Conservation (phyloP, 2,888 invertebrate genomes). For the Tiliacea aurago region DNA sequence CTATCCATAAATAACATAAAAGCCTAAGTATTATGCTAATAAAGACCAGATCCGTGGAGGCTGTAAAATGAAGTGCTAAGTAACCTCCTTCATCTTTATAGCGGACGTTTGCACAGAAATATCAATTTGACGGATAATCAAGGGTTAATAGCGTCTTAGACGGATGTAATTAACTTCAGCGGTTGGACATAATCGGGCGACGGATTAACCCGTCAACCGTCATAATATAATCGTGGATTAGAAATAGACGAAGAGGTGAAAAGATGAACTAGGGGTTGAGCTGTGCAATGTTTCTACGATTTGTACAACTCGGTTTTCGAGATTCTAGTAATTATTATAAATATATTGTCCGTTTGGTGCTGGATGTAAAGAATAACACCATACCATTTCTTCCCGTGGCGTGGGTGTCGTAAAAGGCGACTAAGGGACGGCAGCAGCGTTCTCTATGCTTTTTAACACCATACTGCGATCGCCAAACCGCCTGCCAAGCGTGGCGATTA, state of each 20-base stretch:
- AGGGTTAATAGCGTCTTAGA: constrained; percentile 59
- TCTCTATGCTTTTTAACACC: too few relatives aligned
- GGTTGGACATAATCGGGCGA: constrained; percentile 68
- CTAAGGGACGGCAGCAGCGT: too few relatives aligned
- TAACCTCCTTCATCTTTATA: constrained; percentile 50
- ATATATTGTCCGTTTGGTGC: too few relatives aligned
- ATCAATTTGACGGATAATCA: constrained; percentile 69
- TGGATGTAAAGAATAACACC: too few relatives aligned
- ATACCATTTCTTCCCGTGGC: too few relatives aligned
- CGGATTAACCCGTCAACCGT: constrained; percentile 71
- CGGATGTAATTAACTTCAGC: constrained; percentile 73
- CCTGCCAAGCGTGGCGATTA: too few relatives aligned
- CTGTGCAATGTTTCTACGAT: not conserved
- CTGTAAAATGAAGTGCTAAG: constrained; percentile 53
- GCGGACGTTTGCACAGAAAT: constrained; percentile 59
- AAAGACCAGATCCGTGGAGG: constrained; percentile 47
- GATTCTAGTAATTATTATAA: too few relatives aligned
- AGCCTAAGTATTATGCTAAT: constrained; percentile 48
- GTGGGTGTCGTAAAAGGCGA: too few relatives aligned
- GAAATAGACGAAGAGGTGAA: constrained; percentile 17
- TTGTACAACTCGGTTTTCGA: not conserved
- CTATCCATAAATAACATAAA: not conserved
- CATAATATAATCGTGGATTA: constrained; percentile 64
- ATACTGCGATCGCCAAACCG: too few relatives aligned
- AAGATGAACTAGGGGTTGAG: constrained; percentile 10